Percentiles rank a stretch among this genome's conserved stretches.
Evolutionary conservation across 2,797 vertebrate genomes (phyloP).

Genomic region (Corythornis leucogaster): DNA sequence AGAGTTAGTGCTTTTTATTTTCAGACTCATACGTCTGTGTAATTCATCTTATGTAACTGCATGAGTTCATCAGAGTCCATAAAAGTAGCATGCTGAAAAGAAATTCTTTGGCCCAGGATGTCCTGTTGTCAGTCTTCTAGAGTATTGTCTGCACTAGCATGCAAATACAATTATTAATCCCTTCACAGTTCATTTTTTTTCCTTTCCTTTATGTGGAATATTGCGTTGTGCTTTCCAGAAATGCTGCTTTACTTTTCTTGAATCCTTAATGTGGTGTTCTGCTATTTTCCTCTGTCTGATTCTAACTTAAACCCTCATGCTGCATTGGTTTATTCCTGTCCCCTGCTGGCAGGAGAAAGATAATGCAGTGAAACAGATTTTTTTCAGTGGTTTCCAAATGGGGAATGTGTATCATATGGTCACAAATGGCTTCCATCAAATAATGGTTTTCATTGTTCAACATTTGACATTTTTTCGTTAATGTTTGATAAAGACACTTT

Average conservation of each 20-base stretch:
- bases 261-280: neutral
- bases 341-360: neutral
- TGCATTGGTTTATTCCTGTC: conserved; percentile 5
- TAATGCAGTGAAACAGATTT: neutral
- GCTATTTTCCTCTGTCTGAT: neutral
- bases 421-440: neutral
- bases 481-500: neutral
- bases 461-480: neutral
- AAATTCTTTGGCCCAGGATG: neutral
- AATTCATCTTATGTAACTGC: neutral
- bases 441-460: neutral
- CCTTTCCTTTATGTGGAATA: neutral
- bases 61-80: neutral
- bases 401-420: neutral
- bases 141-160: neutral
- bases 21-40: neutral
- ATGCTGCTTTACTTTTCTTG: neutral
- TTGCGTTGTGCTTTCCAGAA: neutral
- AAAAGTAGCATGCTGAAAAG: neutral
- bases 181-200: neutral
- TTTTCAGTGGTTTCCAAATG: neutral
- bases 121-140: neutral
- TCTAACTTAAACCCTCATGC: neutral
- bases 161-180: neutral
- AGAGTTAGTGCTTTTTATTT: neutral